Base-by-base conservation (phyloP, 2,797 vertebrate species). In the Crocidura indochinensis region DNA sequence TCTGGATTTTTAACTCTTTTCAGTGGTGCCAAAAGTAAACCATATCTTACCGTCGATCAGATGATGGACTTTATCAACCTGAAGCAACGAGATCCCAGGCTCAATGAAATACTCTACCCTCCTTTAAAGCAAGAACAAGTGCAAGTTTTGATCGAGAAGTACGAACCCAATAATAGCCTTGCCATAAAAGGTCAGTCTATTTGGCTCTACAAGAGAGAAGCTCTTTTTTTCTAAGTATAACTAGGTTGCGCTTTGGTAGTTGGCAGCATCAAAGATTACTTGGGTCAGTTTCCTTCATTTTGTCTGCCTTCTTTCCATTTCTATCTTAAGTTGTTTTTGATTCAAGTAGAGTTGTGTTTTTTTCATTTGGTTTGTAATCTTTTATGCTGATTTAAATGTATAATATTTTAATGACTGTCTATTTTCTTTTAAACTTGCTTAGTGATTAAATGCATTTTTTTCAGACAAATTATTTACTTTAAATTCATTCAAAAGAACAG, bases 41-140 rank as follows among this genome's bases (percentile, higher is more conserved):
- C 99, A 0, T 99, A 99, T 97, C 99, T 99, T 96, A 98, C 98
- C 0, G 98, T 99, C 94, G 99, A 99, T 96, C 99, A 99, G 98
- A 98, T 99, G 98, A 99, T 98, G 53, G 99, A 99, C 92, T 99
- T 99, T 77, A 99, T 99, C 95, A 99, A 99, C 97, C 98, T 94
- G 60, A 99, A 98, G 95, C 99, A 99, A 93, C 98, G 99, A 89
- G 99, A 99, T 98, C 99, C 99, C 38, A 98, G 99, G 8, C 98
- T 99, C 91, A 99, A 99, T 47, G 99, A 99, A 98, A 99, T 99
- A 84, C 99, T 99, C 88, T 99, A 99, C 96, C 99, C 99, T 11
- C 99, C 99, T 0, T 98, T 99, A 95, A 99, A 99, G 96, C 98
- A 99, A 29, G 99, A 99, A 17, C 99, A 99, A 98, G 99, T 99